These are phyloP conservation scores for Babylonia areolata DNA, from an alignment of 1,140 invertebrate genomes.

Conservation along the genomic window DNA sequence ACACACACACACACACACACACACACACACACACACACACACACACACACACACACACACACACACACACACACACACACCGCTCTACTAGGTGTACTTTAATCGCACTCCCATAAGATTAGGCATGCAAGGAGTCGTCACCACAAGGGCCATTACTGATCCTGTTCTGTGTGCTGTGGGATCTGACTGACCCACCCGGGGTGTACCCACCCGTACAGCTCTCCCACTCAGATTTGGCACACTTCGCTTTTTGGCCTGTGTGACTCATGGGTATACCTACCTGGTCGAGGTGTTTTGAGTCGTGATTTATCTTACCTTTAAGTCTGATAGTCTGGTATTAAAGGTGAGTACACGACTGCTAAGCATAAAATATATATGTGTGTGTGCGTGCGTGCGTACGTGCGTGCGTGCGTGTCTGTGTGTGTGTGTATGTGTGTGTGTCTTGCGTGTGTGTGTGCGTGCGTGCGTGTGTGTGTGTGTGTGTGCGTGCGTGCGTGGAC, in stretches of 20 bases:
- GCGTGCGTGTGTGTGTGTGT: not conserved
- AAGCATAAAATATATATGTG: not conserved
- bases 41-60: not conserved
- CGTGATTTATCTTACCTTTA: not conserved
- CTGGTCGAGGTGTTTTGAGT: not conserved
- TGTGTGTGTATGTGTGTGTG: constrained; percentile 5
- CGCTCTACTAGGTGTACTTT: not conserved
- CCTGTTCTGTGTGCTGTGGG: not conserved
- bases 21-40: not conserved
- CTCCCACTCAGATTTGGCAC: not conserved
- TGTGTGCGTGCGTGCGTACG: not conserved
- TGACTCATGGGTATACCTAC: too few species aligned
- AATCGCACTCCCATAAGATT: not conserved
- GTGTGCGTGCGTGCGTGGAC: not conserved
- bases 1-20: not conserved
- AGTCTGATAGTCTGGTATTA: not conserved
- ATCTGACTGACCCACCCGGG: not conserved
- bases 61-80: not conserved
- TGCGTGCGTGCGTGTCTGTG: not conserved
- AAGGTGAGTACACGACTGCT: not conserved
- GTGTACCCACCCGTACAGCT: too few species aligned
- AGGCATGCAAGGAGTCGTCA: not conserved
- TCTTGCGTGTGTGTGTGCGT: not conserved
- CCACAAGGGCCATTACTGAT: not conserved
- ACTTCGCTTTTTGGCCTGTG: not conserved